Conservation (phyloP, 2,113 vertebrate species). For the Archocentrus centrarchus region DNA sequence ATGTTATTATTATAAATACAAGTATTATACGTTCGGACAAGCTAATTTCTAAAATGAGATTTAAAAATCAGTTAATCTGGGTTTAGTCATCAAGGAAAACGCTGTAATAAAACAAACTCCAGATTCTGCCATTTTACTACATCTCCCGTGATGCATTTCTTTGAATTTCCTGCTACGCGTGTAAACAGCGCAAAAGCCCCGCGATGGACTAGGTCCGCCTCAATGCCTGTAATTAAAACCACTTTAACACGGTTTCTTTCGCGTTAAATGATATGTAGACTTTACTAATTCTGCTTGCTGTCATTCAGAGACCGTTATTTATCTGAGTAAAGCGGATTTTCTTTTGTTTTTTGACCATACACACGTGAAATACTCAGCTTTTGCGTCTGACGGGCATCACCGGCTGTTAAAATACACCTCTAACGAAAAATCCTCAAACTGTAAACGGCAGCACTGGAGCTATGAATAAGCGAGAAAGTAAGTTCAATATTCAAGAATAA, state of each 20-base stretch:
- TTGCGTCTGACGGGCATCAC: not conserved
- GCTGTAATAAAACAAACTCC: not conserved
- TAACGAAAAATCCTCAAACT: not conserved
- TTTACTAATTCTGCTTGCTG: not conserved
- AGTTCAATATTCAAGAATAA: not conserved
- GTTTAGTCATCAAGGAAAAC: not conserved
- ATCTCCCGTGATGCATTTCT: conserved; percentile 66
- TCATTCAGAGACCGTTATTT: accelerated
- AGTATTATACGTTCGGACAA: not conserved
- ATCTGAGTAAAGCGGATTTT: not conserved
- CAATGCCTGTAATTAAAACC: conserved; percentile 54
- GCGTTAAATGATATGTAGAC: not conserved
- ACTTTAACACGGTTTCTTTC: not conserved
- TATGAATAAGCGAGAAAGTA: conserved; percentile 80
- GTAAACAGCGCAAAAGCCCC: conserved; percentile 50
- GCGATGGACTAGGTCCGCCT: not conserved
- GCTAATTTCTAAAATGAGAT: not conserved
- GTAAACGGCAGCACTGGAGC: not conserved
- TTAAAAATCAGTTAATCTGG: not conserved
- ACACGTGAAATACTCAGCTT: not conserved
- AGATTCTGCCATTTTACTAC: conserved; percentile 45
- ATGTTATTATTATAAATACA: not conserved
- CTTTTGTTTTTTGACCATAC: not conserved
- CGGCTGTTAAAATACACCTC: not conserved
- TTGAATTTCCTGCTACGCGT: conserved; percentile 26